Evolutionary conservation across 2,113 vertebrate species (phyloP).

Genomic region (Alligator mississippiensis): DNA sequence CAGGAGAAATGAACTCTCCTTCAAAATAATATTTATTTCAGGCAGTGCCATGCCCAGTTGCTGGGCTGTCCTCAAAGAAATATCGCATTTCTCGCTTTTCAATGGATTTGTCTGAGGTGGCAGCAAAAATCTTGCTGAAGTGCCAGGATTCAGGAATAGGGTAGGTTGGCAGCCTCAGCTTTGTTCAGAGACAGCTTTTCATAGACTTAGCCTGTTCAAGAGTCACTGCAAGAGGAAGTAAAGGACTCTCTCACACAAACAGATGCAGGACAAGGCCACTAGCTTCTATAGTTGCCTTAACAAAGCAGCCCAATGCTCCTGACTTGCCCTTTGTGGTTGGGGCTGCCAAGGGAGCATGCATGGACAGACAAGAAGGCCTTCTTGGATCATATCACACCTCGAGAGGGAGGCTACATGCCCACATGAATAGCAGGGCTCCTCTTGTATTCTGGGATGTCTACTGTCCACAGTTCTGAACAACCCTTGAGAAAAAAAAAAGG

Average conservation of each 20-base stretch:
- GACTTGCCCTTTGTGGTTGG: background rate
- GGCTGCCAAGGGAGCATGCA: background rate
- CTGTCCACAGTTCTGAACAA: background rate
- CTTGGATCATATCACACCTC: background rate
- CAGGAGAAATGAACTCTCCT: slow-evolving; percentile 63
- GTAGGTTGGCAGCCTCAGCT: background rate
- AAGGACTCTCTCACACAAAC: background rate
- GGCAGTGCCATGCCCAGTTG: slow-evolving; percentile 43
- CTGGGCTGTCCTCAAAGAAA: slow-evolving; percentile 65
- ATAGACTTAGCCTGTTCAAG: background rate
- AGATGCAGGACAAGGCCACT: background rate
- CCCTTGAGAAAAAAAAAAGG: background rate
- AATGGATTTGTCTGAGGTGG: background rate
- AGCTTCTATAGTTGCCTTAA: background rate
- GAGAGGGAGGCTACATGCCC: background rate
- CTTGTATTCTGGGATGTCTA: background rate
- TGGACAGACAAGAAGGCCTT: too few relatives aligned
- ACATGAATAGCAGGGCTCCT: background rate
- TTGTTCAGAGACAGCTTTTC: background rate
- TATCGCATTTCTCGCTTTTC: slow-evolving; percentile 6
- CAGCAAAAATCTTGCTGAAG: background rate
- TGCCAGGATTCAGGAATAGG: background rate
- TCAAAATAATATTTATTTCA: slow-evolving; percentile 74
- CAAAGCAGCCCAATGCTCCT: background rate
- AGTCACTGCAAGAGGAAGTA: background rate